Conservation (phyloP, 2,888 invertebrate genomes). For the Drosophila phalerata region DNA sequence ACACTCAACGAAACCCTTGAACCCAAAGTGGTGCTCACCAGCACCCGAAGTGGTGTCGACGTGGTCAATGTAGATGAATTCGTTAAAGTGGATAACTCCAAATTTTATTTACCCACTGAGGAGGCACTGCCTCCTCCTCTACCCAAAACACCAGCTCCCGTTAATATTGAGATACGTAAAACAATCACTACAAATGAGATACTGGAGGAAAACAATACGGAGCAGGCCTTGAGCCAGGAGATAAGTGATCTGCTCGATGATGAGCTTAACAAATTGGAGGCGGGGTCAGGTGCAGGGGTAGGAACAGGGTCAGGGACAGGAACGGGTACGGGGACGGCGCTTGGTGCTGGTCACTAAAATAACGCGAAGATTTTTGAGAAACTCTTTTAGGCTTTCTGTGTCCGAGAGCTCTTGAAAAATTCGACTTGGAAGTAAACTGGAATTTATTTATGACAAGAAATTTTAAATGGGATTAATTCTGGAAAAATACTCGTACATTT, state of each 20-base stretch:
- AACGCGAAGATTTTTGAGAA: no score
- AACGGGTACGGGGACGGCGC: background rate
- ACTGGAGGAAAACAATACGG: conserved; percentile 79
- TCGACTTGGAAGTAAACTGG: background rate
- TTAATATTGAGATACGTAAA: conserved; percentile 83
- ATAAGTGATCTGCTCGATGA: conserved; percentile 84
- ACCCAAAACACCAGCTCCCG: conserved; percentile 79
- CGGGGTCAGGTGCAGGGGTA: background rate
- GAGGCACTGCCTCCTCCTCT: conserved; percentile 65
- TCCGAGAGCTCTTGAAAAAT: conserved; percentile 4
- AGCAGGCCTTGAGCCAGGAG: conserved; percentile 81
- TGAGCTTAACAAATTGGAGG: conserved; percentile 81
- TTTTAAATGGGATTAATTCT: conserved; percentile 3
- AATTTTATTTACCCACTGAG: conserved; percentile 82
- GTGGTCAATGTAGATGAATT: conserved; percentile 75
- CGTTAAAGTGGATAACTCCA: conserved; percentile 81
- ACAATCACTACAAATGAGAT: conserved; percentile 83
- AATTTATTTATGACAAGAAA: conserved; percentile 2
- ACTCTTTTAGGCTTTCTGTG: background rate
- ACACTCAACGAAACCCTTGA: conserved; percentile 56
- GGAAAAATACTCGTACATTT: conserved; percentile 18
- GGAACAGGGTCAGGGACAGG: no score
- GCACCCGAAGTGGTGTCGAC: conserved; percentile 70
- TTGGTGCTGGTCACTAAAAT: conserved; percentile 43
- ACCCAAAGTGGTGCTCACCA: conserved; percentile 59